Conservation (phyloP, 2,113 vertebrate genomes). For the Melanocharis versteri region DNA sequence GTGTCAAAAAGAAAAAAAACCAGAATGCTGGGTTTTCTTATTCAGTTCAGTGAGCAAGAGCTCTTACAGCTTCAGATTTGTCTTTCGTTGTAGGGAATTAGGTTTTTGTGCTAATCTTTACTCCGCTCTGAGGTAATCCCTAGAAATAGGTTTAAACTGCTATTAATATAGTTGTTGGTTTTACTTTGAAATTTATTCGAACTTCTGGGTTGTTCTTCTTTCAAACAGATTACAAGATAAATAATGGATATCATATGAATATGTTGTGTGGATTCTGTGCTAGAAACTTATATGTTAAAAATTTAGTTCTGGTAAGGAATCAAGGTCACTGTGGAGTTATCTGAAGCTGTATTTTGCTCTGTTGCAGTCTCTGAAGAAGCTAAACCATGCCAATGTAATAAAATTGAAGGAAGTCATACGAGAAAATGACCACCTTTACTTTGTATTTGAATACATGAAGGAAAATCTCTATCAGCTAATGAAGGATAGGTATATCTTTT, state of each 20-base stretch:
- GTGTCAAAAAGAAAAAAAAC: background rate
- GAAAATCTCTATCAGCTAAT: constrained; percentile 98
- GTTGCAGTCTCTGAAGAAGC: constrained; percentile 93
- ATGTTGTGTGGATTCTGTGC: background rate
- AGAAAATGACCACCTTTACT: constrained; percentile 98
- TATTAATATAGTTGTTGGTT: background rate
- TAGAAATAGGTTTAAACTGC: background rate
- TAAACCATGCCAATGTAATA: constrained; percentile 96
- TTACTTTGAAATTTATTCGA: background rate
- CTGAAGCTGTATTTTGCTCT: background rate
- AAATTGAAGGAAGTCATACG: constrained; percentile 98
- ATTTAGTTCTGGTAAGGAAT: background rate
- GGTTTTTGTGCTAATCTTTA: constrained; percentile 15
- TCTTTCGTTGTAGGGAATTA: background rate
- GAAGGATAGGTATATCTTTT: constrained; percentile 89
- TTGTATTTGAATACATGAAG: constrained; percentile 99
- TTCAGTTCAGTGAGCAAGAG: background rate
- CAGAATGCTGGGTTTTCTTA: background rate
- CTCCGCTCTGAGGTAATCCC: background rate
- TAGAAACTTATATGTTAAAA: background rate
- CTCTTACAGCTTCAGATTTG: background rate
- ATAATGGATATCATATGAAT: background rate
- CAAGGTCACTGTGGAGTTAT: background rate
- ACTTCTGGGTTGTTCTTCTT: background rate
- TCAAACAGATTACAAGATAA: background rate